Conservation (phyloP, 2,797 vertebrate species). For the Bradypodion pumilum region DNA sequence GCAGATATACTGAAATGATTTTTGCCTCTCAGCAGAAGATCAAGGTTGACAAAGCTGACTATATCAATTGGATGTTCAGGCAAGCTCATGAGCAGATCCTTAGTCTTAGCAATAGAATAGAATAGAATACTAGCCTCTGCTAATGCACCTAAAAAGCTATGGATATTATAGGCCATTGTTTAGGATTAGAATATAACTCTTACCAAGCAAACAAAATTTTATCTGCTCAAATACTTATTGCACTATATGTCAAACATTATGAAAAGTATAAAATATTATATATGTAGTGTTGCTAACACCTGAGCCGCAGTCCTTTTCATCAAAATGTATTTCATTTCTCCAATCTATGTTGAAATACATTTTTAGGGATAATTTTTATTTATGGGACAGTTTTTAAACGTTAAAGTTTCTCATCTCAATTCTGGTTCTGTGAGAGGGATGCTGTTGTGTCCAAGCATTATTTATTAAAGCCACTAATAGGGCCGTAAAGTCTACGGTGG, state of each 20-base stretch:
- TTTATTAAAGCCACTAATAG: too few species aligned
- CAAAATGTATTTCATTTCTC: background rate
- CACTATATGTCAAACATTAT: background rate
- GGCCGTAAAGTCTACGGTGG: too few species aligned
- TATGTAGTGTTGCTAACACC: background rate
- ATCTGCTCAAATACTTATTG: background rate
- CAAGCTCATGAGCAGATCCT: background rate
- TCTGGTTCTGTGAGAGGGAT: constrained; percentile 10
- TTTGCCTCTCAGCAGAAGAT: background rate
- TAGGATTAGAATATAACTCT: background rate
- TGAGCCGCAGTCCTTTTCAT: background rate
- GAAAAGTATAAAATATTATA: background rate
- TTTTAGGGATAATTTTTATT: constrained; percentile 29
- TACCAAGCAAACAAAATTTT: background rate
- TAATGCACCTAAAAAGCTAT: background rate
- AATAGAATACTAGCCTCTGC: too few species aligned
- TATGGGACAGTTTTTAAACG: background rate
- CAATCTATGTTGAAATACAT: background rate
- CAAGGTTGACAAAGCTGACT: background rate
- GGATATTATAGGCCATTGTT: background rate
- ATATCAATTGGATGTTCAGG: background rate
- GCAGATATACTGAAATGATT: background rate
- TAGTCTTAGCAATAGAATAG: too few species aligned
- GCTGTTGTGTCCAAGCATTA: too few species aligned
- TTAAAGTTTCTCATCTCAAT: constrained; percentile 28